Evolutionary conservation across 2,888 invertebrate genomes (phyloP), one percentile per base, ranked within the genome.

Genomic region (Eumacrocentrus americanus): DNA sequence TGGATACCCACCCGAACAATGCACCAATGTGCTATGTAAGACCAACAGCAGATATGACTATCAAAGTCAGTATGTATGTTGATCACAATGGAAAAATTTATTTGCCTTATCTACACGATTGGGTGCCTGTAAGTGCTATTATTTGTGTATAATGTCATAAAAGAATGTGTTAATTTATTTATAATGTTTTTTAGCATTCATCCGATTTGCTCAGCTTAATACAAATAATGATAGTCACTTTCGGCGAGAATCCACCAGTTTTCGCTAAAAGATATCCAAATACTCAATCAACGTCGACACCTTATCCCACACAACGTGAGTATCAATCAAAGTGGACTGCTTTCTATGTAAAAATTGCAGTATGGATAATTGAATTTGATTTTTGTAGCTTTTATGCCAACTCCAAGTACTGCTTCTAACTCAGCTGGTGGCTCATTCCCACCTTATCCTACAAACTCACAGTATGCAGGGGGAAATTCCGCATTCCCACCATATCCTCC

Each of bases 1-100:
- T 95, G 89, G 96, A 98, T 77, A 97, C 96, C 3, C 96, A 99
- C 85, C 99, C 99, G 0, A 89, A 92, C 78, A 93, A 95, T 83
- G 95, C 98, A 34, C 99, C 99, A 0, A 90, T 98, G 83, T 92
- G 92, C 77, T 94, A 90, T 75, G 98, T 99, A 0, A 92, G 90
- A 81, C 99, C 99, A 7, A 99, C 99, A 3, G 76, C 89, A 29
- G 93, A 92, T 68, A 99, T 99, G 98, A 89, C 90, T 63, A 96
- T 99, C 65, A 97, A 95, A 84, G 90, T 93, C 12, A 97, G 97
- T 9, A 90, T 90, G 82, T 94, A 90, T 82, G 97, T 99, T 5
- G 98, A 98, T 81, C 90, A 90, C 74, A 95, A 91, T 82, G 99
- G 99, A 34, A 95, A 95, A 82, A 89, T 99, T 56, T 98, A 97